Evolutionary conservation across 2,888 invertebrate genomes (phyloP).

Genomic region (Tillus elongatus): DNA sequence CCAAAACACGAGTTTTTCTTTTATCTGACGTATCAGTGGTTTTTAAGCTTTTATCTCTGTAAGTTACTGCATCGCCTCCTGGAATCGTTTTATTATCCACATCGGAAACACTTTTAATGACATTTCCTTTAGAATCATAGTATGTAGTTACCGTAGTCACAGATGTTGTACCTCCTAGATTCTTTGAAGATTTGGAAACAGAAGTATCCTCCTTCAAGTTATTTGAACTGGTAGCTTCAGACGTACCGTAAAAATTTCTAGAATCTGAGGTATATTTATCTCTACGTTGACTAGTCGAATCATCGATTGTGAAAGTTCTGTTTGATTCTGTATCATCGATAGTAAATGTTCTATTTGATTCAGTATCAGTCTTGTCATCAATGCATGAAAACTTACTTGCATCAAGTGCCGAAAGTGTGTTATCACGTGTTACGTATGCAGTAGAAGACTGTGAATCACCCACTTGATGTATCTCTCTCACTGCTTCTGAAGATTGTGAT

Average conservation of each 20-base stretch:
- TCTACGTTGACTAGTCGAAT: constrained; percentile 5
- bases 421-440: constrained; percentile 25
- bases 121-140: constrained; percentile 39
- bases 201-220: too few species aligned
- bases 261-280: constrained; percentile 24
- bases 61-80: background rate
- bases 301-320: constrained; percentile 1
- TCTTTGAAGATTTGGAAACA: too few species aligned
- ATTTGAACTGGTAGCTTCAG: constrained; percentile 1
- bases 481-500: constrained; percentile 43
- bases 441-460: constrained; percentile 33
- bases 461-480: constrained; percentile 39
- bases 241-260: constrained; percentile 24
- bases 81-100: constrained; percentile 23
- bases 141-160: constrained; percentile 36
- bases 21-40: constrained; percentile 6
- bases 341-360: constrained; percentile 4
- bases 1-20: background rate
- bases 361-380: constrained; percentile 17
- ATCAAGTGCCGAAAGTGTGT: constrained; percentile 17
- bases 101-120: constrained; percentile 33
- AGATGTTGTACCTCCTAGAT: too few species aligned
- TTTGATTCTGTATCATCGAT: constrained; percentile 10
- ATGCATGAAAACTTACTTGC: constrained; percentile 20
- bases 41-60: background rate